These are phyloP conservation scores for Cephus runcator DNA, from an alignment of 2,888 invertebrate species.

Conservation along the genomic window DNA sequence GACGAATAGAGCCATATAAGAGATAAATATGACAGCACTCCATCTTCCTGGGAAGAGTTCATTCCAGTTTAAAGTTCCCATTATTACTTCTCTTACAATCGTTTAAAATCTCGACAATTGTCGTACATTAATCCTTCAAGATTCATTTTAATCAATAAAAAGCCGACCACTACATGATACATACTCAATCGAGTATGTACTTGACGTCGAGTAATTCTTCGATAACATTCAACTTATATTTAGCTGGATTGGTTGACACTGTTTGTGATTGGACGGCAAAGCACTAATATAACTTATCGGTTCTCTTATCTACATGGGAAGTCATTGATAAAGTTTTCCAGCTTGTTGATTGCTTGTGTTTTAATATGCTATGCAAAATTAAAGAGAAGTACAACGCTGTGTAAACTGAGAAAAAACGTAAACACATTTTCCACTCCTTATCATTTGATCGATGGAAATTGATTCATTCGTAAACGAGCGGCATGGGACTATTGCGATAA, in stretches of 20 bases:
- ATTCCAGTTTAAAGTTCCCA: constrained; percentile 65
- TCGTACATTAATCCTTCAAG: background rate
- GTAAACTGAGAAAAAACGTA: background rate
- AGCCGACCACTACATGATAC: too few relatives aligned
- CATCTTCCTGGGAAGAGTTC: constrained; percentile 87
- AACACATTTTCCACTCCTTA: background rate
- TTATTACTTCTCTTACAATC: constrained; percentile 23
- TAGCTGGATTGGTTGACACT: background rate
- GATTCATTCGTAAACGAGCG: background rate
- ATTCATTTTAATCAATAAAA: background rate
- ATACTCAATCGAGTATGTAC: too few relatives aligned
- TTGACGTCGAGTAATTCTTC: background rate
- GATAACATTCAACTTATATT: background rate
- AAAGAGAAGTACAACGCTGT: background rate
- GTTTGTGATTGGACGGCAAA: background rate
- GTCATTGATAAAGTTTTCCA: background rate
- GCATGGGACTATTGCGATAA: background rate
- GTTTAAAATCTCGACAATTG: background rate
- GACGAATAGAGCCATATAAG: constrained; percentile 90
- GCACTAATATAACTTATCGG: background rate
- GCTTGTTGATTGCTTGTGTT: background rate
- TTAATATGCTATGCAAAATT: background rate
- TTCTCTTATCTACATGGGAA: background rate
- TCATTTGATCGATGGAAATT: background rate
- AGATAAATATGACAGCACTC: constrained; percentile 82